A percentile compares a stretch with the other conserved stretches of the same genome.
Evolutionary conservation across 2,113 vertebrate species (phyloP).

Genomic region (Amphiprion ocellaris): DNA sequence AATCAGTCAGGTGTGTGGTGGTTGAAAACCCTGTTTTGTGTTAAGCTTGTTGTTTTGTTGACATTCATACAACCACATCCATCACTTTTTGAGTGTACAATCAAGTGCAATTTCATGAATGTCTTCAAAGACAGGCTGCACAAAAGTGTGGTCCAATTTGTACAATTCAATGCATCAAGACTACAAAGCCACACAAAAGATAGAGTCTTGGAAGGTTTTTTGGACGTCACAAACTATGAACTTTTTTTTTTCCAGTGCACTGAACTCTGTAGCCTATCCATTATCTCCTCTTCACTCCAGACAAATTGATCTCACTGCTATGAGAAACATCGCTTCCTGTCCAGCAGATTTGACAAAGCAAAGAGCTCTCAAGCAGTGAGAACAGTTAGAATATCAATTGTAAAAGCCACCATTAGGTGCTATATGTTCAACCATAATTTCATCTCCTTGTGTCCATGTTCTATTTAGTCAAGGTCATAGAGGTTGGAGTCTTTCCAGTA

Average conservation of each 20-base stretch:
- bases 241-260: conserved; percentile 3
- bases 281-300: background rate
- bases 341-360: background rate
- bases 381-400: background rate
- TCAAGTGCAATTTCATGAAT: background rate
- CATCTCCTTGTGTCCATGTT: conserved; percentile 12
- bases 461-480: conserved; percentile 20
- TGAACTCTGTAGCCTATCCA: background rate
- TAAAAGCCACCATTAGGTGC: background rate
- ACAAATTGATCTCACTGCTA: background rate
- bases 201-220: background rate
- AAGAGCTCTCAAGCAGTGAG: background rate
- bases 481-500: background rate
- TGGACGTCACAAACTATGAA: background rate
- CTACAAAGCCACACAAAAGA: conserved; percentile 2
- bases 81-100: background rate
- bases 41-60: background rate
- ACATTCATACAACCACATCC: background rate
- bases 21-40: too few species aligned
- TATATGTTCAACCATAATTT: conserved; percentile 10
- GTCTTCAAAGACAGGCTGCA: background rate
- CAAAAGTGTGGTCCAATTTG: background rate
- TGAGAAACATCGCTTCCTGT: background rate
- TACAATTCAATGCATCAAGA: background rate
- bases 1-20: too few species aligned